Evolutionary conservation across 2,797 vertebrate species (phyloP), one percentile per base, ranked within the genome.

Genomic region (Philypnodon macrostomus): DNA sequence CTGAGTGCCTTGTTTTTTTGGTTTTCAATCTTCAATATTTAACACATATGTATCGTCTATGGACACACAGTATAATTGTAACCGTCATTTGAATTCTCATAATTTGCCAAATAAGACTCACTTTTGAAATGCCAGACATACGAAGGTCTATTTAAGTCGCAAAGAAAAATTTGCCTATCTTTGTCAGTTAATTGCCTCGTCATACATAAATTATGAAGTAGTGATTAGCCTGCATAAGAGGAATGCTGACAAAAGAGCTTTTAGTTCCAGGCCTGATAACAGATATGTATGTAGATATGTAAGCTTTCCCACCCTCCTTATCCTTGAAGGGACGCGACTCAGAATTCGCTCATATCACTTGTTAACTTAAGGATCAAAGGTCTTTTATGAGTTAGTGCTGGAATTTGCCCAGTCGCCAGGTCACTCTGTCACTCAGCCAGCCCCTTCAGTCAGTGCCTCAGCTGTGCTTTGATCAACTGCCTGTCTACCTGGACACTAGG

Each of bases 311-410:
- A 32, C 14, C 8, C 26, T 15, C 6, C 12, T 2, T 19, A 65
- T 40, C 75, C 73, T 63, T 72, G 64, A 57, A 69, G 53, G 45
- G 10, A 0, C 45, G 3, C 42, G 34, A 31, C 30, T 19, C 16
- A 0, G 14, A 17, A 23, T 65, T 18, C 50, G 50, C 49, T 48
- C 67, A 19, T 44, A 52, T 70, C 55, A 77, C 54, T 46, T 5
- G 69, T 79, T 80, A 82, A 75, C 80, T 68, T 16, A 17, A 15
- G 63, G 86, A 64, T 70, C 86, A 87, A 88, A 88, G 86, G 81
- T 88, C 86, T 57, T 45, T 70, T 41, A 54, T 63, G 62, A 72
- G 69, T 75, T 64, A 75, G 63, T 66, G 35, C 58, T 77, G 75
- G 66, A 75, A 63, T 78, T 80, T 70, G 68, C 65, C 32, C 74